These are phyloP conservation scores for Epinephelus moara DNA, from an alignment of 2,113 vertebrate genomes.

Conservation along the genomic window DNA sequence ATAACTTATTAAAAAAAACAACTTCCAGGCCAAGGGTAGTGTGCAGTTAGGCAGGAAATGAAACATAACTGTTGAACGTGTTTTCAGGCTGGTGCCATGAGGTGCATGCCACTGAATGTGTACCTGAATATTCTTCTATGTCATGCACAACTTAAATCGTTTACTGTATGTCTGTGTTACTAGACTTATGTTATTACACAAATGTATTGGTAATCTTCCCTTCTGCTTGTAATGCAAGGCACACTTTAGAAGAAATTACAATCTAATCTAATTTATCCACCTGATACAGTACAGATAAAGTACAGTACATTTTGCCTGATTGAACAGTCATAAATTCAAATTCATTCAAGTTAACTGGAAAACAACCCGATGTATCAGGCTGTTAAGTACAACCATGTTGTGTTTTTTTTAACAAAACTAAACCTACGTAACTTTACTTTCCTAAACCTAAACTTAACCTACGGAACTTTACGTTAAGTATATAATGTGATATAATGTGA, in stretches of 20 bases:
- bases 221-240: not conserved
- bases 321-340: not conserved
- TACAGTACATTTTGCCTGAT: not conserved
- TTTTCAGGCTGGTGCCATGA: slow-evolving; percentile 5
- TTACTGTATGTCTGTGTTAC: not conserved
- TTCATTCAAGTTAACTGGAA: not conserved
- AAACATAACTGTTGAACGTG: slow-evolving; percentile 2
- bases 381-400: too few species aligned
- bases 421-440: too few species aligned
- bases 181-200: not conserved
- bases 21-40: not conserved
- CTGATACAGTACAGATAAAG: not conserved
- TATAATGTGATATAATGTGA: too few species aligned
- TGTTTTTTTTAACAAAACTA: too few species aligned
- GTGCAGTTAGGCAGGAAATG: slow-evolving; percentile 10
- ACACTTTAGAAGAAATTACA: not conserved
- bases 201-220: not conserved
- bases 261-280: not conserved
- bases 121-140: not conserved
- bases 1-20: slow-evolving; percentile 4
- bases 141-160: not conserved
- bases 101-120: not conserved
- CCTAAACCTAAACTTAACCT: too few species aligned
- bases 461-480: too few species aligned
- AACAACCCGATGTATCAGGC: not conserved